Base-by-base conservation (phyloP, 2,888 invertebrate species). In the Trisateles emortualis region DNA sequence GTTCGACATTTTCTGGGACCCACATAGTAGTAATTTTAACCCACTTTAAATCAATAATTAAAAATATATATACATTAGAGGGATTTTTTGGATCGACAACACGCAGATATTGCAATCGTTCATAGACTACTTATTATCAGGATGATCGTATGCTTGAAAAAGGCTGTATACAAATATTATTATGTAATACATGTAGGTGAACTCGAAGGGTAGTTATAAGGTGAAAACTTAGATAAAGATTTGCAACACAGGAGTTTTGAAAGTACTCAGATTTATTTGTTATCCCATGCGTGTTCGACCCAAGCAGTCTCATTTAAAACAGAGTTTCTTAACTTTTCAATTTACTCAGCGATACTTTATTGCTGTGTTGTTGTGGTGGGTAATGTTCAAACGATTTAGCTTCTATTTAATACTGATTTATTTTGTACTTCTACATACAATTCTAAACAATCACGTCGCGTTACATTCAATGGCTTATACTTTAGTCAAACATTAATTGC, bases 221-320 rank as follows among this genome's bases (percentile, higher is more conserved):
- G 48, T 59, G 35, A 52, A 43, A 52, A 60, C 56, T 65, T 58
- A 49, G 46, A 51, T 56, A 43, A 72, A 76, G 73, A 79, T 79
- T 76, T 73, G 68, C 70, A 68, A 59, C 66, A 59, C 50, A 55
- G 75, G 76, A 78, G 76, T 81, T 74, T 35, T 69, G 60, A 74
- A 79, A 81, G 74, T 81, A 59, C 59, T 71, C 66, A 75, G 76
- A 81, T 82, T 78, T 80, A 78, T 81, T 78, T 79, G 76, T 78
- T 76, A 73, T 68, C 68, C 57, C 56, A 62, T 72, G 69, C 72
- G 68, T 72, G 63, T 61, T 64, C 62, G 46, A 64, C 49, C 73
- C 52, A 29, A 42, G 52, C 47, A 71, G 74, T 76, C 68, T 74
- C 64, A 74, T 76, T 78, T 74, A 68, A 68, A 69, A 63, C 64